Evolutionary conservation across 2,797 vertebrate species (phyloP).

Genomic region (Gephyroberyx darwinii): DNA sequence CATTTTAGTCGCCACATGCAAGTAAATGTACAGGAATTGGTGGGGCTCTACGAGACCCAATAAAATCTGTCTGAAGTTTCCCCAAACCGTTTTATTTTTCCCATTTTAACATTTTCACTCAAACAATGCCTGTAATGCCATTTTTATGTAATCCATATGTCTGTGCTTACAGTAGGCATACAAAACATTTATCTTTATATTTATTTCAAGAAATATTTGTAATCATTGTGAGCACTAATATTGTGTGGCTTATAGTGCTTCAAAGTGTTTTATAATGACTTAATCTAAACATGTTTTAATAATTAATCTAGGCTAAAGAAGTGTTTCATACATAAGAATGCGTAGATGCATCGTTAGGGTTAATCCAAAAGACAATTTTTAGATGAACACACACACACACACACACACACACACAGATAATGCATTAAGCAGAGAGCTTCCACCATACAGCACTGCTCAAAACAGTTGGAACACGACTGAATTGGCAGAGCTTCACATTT

Average conservation of each 20-base stretch:
- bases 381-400: constrained; percentile 14
- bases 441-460: constrained; percentile 20
- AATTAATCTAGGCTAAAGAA: constrained; percentile 62
- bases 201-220: constrained; percentile 75
- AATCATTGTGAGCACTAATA: constrained; percentile 65
- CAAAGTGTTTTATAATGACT: constrained; percentile 26
- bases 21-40: background rate
- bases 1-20: background rate
- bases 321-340: constrained; percentile 29
- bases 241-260: constrained; percentile 64
- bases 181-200: constrained; percentile 72
- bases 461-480: constrained; percentile 15
- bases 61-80: too few relatives aligned
- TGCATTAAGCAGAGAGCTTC: constrained; percentile 25
- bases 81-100: background rate
- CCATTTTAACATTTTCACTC: background rate
- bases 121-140: background rate
- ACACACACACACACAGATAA: constrained; percentile 4
- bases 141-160: constrained; percentile 40
- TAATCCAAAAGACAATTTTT: constrained; percentile 42
- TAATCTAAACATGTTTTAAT: constrained; percentile 1
- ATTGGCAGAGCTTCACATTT: constrained; percentile 20
- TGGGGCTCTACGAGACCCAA: background rate
- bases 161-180: constrained; percentile 68
- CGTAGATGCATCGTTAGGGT: constrained; percentile 45